Conservation (phyloP, 2,888 invertebrate genomes). For the Pycnomerus fuliginosus region DNA sequence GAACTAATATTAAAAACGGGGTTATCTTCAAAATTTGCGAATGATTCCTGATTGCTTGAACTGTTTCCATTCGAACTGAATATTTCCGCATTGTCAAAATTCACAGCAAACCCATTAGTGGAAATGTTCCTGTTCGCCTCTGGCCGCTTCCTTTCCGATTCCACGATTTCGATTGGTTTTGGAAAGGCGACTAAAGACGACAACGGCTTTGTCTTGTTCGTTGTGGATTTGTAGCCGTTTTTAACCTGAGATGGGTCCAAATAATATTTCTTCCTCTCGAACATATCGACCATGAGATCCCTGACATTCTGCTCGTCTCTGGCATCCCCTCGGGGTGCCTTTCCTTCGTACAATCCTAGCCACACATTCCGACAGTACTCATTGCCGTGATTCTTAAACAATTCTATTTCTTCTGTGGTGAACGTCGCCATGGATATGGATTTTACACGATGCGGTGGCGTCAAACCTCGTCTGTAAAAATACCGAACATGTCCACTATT, state of each 20-base stretch:
- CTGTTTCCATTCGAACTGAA: conserved; percentile 58
- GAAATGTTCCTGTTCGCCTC: conserved; percentile 37
- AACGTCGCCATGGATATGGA: conserved; percentile 99
- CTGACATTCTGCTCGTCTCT: conserved; percentile 84
- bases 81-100: conserved; percentile 71
- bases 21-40: conserved; percentile 74
- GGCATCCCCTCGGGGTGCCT: conserved; percentile 63
- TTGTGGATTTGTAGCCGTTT: conserved; percentile 23
- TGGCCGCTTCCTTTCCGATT: conserved; percentile 34
- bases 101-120: conserved; percentile 63
- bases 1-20: conserved; percentile 60
- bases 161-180: conserved; percentile 34
- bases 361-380: conserved; percentile 91
- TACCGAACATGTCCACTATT: no score
- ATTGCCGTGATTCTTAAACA: conserved; percentile 86
- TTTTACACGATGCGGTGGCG: conserved; percentile 97
- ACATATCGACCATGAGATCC: conserved; percentile 93
- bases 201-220: conserved; percentile 15
- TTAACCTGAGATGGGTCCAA: conserved; percentile 37
- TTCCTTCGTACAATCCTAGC: conserved; percentile 85
- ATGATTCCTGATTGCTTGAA: conserved; percentile 38
- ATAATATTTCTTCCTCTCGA: conserved; percentile 83
- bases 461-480: conserved; percentile 86
- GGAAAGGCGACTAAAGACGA: conserved; percentile 26
- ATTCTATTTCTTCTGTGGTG: conserved; percentile 91